These are phyloP conservation scores for Pseudonaja textilis DNA, from an alignment of 2,113 vertebrate genomes.

Conservation along the genomic window DNA sequence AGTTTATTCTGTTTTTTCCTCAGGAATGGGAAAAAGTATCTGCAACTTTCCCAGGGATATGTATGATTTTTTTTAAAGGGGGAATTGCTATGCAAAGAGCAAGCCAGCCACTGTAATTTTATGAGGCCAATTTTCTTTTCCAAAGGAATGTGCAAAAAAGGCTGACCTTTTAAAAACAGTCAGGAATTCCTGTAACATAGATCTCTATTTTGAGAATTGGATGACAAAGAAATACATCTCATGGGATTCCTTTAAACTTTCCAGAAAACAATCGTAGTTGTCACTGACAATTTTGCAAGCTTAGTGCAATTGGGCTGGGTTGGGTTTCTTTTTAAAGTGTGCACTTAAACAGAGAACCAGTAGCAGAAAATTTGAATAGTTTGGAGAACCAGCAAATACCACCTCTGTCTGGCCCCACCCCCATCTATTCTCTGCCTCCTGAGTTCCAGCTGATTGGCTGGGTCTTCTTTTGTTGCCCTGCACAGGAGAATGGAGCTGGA, in stretches of 20 bases:
- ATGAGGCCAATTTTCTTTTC: conserved; percentile 1
- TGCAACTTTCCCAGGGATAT: neutral
- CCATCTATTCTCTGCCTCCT: too few relatives aligned
- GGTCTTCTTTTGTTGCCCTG: too few relatives aligned
- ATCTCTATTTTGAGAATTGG: neutral
- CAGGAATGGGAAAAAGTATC: neutral
- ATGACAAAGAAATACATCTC: neutral
- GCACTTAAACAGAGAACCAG: too few relatives aligned
- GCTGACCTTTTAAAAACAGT: conserved; percentile 2
- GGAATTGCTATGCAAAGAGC: neutral
- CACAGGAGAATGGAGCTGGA: too few relatives aligned
- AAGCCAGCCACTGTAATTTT: conserved; percentile 14
- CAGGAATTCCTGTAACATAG: neutral
- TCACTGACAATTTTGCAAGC: neutral
- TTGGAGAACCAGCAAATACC: too few relatives aligned
- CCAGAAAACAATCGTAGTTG: neutral
- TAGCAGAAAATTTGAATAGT: too few relatives aligned
- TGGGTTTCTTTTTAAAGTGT: neutral
- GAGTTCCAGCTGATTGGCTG: too few relatives aligned
- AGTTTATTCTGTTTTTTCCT: neutral
- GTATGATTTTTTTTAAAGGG: neutral
- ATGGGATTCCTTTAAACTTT: neutral
- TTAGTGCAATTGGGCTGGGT: neutral
- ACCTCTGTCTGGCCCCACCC: too few relatives aligned
- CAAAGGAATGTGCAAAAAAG: neutral